Base-by-base conservation (phyloP, 2,797 vertebrate genomes). In the Echiichthys vipera region DNA sequence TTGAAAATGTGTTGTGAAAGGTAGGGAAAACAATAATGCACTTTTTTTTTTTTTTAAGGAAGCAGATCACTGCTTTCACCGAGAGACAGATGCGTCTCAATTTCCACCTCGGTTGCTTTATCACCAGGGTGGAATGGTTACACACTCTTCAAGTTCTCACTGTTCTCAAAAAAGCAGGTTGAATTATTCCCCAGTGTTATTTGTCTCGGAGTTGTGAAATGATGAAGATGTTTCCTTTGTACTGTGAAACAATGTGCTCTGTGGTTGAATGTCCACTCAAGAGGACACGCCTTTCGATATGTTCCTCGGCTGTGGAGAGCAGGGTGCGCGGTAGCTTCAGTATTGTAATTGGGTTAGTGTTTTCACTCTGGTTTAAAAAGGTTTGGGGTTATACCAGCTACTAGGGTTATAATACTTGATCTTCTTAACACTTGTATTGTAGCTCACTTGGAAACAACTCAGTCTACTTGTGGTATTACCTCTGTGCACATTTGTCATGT, bases 141-240 rank as follows among this genome's bases (percentile, higher is more conserved):
- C 20, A 75, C 77, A 65, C 54, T 65, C 46, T 50, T 62, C 56
- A 20, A 77, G 70, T 63, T 74, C 55, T 69, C 39, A 49, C n/a
- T 5, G 18, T 65, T 66, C 49, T 39, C 59, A 49, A n/a, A 2
- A 71, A 65, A 59, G 76, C 47, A 8, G 65, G 65, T 77, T 46
- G 57, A 68, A 45, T 68, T 59, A 58, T 86, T 81, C 79, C 65
- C 67, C 65, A 62, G 80, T 89, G 56, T 89, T 84, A 25, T 76
- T 77, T 61, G 57, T 77, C 24, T 74, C 37, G 58, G 50, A 64
- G 71, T 74, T 78, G 69, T 80, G 68, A 81, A 76, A 77, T 36
- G 40, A 72, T 58, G 30, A 34, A 37, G 43, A 2, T 66, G 29
- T 47, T 85, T 65, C 17, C 74, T 81, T 80, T 82, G 46, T 85